Base-by-base conservation (phyloP, 2,113 vertebrate genomes). In the Donacobius atricapilla region DNA sequence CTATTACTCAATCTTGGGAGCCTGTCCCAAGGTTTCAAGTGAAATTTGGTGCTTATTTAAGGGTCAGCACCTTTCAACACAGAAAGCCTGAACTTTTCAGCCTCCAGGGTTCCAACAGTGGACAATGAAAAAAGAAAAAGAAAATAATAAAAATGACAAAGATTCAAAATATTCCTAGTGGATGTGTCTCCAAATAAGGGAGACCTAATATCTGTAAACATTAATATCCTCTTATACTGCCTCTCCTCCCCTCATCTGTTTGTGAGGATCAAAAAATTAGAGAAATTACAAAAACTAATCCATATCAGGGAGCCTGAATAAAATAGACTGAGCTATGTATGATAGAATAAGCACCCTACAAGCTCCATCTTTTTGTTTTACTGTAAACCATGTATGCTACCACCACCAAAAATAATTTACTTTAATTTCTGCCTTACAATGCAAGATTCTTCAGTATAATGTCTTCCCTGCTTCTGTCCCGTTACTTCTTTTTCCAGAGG, bases 161-260 rank as follows among this genome's bases (percentile, higher is more conserved):
- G 10, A 44, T 42, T 70, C 39, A 31, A 70, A 15, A 69, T 50
- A 77, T 84, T 17, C 15, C 15, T 35, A 18, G 20, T 18, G 19
- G 17, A 37, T 0, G 0, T 19, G 7, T 39, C 25, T 54, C 48
- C 2, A 24, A 35, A 47, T 20, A 72, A 70, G 40, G 6, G 15
- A 48, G 10, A 69, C 11, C 3, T 72, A 61, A 33, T 44, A 35
- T 3, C 8, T 87, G 57, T 45, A 54, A 8, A 81, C 8, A 53
- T 8, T 17, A 28, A 23, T 30, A 14, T 79, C 23, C 18, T 69
- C 45, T 19, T 63, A 9, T 13, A 37, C 3, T 17, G 9, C 7
- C 14, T 66, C 27, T 87, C 27, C 8, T 84, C 31, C 33, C 0
- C 24, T 71, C 21, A 58, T 47, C 8, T 60, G 15, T 47, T 82